Percentiles rank a stretch among this genome's conserved stretches.
Evolutionary conservation across 2,797 vertebrate genomes (phyloP).

Genomic region (Schizopygopsis malacanthus): DNA sequence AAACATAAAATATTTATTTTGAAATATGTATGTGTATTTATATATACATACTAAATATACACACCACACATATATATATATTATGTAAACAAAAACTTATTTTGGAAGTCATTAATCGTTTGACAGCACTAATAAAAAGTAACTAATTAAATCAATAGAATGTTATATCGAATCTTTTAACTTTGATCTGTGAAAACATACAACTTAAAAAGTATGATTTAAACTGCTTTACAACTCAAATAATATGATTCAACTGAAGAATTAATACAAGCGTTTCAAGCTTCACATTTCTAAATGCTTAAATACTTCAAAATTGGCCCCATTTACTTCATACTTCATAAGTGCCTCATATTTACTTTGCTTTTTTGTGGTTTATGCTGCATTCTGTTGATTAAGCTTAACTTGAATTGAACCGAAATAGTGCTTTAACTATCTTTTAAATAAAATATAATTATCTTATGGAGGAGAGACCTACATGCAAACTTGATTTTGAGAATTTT

Average conservation of each 20-base stretch:
- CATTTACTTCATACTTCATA: no score
- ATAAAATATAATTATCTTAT: neutral
- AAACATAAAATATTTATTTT: no score
- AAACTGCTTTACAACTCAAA: neutral
- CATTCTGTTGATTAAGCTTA: neutral
- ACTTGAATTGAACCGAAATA: neutral
- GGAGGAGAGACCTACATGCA: neutral
- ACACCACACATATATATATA: no score
- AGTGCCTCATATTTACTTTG: neutral
- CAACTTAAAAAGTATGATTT: neutral
- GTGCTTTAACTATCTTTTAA: neutral
- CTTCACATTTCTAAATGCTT: neutral
- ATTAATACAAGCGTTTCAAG: neutral
- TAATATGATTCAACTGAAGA: neutral
- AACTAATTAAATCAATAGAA: neutral
- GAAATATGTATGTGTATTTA: no score
- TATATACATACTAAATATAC: no score
- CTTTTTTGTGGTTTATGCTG: neutral
- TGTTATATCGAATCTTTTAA: no score
- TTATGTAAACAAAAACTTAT: no score
- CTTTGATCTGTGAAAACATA: neutral
- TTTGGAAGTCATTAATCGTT: no score
- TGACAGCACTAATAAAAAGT: no score
- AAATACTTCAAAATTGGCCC: neutral
- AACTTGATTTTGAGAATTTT: neutral